These are phyloP conservation scores for Dicerorhinus sumatrensis DNA, from an alignment of 2,113 vertebrate species.

Conservation along the genomic window DNA sequence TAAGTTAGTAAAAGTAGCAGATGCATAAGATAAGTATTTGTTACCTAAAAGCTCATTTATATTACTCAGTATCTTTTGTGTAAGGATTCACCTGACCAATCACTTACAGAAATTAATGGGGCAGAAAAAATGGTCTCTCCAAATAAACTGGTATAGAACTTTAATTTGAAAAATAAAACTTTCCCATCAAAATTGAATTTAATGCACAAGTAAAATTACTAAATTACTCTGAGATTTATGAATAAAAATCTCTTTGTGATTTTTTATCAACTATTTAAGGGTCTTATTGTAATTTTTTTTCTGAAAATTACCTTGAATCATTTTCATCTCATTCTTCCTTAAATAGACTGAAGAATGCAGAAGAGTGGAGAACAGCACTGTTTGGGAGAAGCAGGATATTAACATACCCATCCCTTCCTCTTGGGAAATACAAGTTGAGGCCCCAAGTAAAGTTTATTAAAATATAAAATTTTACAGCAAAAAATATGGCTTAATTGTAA, in stretches of 20 bases:
- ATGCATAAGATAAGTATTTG: not conserved
- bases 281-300: not conserved
- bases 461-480: not conserved
- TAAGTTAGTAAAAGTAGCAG: not conserved
- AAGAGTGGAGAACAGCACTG: not conserved
- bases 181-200: not conserved
- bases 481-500: not conserved
- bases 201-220: not conserved
- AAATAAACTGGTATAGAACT: not conserved
- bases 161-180: conserved; percentile 40
- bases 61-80: not conserved
- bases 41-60: not conserved
- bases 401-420: not conserved
- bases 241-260: not conserved
- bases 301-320: not conserved
- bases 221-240: not conserved
- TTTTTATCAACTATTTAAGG: not conserved
- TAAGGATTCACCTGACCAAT: not conserved
- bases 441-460: not conserved
- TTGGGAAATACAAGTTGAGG: not conserved
- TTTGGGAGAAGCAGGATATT: not conserved
- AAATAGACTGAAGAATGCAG: not conserved
- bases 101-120: not conserved
- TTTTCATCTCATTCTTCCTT: not conserved
- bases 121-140: not conserved